These are phyloP conservation scores for Tachina lurida DNA, from an alignment of 2,888 invertebrate species.

Conservation along the genomic window DNA sequence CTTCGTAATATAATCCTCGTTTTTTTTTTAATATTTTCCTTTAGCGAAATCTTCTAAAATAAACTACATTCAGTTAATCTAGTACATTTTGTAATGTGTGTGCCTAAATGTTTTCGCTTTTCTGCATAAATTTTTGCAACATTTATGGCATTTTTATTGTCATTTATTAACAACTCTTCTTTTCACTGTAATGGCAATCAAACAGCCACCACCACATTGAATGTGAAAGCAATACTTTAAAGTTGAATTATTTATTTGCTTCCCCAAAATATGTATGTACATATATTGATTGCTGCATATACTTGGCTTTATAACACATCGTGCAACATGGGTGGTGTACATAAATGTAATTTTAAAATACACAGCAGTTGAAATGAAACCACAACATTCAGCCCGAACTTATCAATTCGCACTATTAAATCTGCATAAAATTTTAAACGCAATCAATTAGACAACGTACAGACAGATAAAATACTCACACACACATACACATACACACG, in stretches of 20 bases:
- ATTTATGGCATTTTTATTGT: slow-evolving; percentile 24
- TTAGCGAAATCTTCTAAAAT: too few species aligned
- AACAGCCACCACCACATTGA: neutral
- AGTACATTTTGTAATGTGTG: neutral
- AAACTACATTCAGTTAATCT: too few species aligned
- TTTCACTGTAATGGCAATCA: slow-evolving; percentile 1
- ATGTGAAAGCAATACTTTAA: slow-evolving; percentile 34
- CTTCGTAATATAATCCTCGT: too few species aligned
- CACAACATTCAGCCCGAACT: slow-evolving; percentile 24
- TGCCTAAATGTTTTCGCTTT: neutral
- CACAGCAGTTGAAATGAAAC: slow-evolving; percentile 16
- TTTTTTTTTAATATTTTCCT: too few species aligned
- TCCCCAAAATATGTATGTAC: neutral
- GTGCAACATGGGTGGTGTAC: neutral
- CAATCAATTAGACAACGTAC: slow-evolving; percentile 45
- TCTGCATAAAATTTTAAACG: slow-evolving; percentile 56
- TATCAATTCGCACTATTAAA: slow-evolving; percentile 54
- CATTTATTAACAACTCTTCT: slow-evolving; percentile 31
- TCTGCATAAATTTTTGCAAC: slow-evolving; percentile 12
- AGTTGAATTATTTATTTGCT: slow-evolving; percentile 34
- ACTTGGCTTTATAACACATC: neutral
- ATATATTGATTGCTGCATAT: neutral
- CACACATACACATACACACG: neutral
- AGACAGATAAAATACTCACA: neutral
- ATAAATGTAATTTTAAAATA: slow-evolving; percentile 25